A percentile compares a stretch with the other conserved stretches of the same genome.
Conservation (phyloP, 1,140 invertebrate species). For the Ptiloglossa arizonensis region DNA sequence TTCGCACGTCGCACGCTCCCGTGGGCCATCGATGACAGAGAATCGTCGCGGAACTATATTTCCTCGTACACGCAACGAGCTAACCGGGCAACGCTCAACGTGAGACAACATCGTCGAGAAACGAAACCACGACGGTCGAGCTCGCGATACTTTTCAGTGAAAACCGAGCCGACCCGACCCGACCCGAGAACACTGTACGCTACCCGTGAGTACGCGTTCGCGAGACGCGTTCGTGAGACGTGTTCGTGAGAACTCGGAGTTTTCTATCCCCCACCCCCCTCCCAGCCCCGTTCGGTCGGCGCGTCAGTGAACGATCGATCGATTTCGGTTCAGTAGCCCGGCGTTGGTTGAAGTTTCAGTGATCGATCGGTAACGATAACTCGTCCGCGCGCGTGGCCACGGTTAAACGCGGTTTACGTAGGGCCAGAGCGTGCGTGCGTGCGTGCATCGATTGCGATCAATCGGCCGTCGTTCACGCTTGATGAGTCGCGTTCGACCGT, state of each 20-base stretch:
- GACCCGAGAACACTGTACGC: too few species aligned
- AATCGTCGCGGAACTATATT: neutral
- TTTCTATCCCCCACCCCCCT: too few species aligned
- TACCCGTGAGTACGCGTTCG: too few species aligned
- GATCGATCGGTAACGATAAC: conserved; percentile 23
- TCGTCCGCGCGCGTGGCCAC: neutral
- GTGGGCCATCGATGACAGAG: conserved; percentile 40
- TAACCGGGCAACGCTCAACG: too few species aligned
- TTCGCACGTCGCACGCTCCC: neutral
- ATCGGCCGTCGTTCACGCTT: conserved; percentile 9
- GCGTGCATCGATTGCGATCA: conserved; percentile 10
- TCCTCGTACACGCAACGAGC: too few species aligned
- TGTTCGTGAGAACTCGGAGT: too few species aligned
- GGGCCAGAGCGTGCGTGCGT: neutral
- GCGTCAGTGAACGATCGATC: neutral
- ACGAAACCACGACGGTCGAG: neutral
- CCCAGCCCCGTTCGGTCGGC: too few species aligned
- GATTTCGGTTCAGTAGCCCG: neutral
- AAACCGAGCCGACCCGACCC: too few species aligned
- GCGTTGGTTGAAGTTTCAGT: conserved; percentile 28
- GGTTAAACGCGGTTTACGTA: conserved; percentile 3
- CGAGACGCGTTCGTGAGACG: too few species aligned
- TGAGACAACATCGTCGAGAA: too few species aligned
- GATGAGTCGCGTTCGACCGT: conserved; percentile 24
- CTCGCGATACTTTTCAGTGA: neutral